phyloP scores from a whole-genome alignment of 2,888 invertebrate species.

The Pyralis farinalis region DNA sequence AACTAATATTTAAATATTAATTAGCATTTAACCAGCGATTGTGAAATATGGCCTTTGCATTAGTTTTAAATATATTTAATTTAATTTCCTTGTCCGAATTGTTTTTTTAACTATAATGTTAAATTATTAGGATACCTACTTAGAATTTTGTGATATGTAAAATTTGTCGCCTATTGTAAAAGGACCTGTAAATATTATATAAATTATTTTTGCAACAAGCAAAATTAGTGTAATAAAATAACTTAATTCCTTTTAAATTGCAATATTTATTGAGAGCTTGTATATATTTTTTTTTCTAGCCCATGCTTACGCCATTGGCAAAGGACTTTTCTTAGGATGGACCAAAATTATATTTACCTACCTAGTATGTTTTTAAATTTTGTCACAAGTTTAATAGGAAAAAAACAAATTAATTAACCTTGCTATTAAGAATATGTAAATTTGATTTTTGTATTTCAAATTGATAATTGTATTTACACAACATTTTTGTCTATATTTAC shows the following conservation, averaged over 20 bases:
- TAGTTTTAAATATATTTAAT: slow-evolving; percentile 8
- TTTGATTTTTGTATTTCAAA: too few relatives aligned
- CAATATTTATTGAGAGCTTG: slow-evolving; percentile 4
- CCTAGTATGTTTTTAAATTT: too few relatives aligned
- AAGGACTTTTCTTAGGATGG: background rate
- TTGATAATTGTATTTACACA: too few relatives aligned
- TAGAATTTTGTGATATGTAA: slow-evolving; percentile 42
- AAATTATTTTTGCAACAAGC: slow-evolving; percentile 31
- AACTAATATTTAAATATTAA: background rate
- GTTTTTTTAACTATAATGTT: slow-evolving; percentile 2
- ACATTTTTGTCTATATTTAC: too few relatives aligned
- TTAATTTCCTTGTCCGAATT: slow-evolving; percentile 2
- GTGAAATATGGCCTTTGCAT: slow-evolving; percentile 18
- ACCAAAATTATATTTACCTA: background rate
- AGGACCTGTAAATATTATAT: slow-evolving; percentile 27
- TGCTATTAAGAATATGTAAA: too few relatives aligned
- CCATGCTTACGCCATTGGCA: background rate
- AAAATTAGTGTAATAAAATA: slow-evolving; percentile 17
- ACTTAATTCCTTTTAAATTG: slow-evolving; percentile 13
- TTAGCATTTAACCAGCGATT: slow-evolving; percentile 14
- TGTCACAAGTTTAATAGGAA: too few relatives aligned
- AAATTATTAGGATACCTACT: slow-evolving; percentile 11
- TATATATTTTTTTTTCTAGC: slow-evolving; percentile 1
- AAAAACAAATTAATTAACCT: too few relatives aligned
- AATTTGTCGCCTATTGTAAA: slow-evolving; percentile 19